Base-by-base conservation (phyloP, 2,113 vertebrate genomes). In the Sakesphorus luctuosus region DNA sequence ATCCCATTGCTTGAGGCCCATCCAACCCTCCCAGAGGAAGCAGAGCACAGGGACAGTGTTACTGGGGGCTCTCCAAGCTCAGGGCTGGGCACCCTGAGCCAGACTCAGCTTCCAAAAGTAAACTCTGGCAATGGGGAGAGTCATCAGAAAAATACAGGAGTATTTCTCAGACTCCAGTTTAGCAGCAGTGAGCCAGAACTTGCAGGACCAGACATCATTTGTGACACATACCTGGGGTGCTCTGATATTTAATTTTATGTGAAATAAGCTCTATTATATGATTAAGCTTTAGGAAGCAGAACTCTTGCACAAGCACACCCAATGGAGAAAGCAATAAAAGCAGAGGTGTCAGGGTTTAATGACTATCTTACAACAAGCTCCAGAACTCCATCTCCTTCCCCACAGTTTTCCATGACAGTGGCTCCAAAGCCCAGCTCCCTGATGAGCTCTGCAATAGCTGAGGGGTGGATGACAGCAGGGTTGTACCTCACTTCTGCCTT, bases 401-500 rank as follows among this genome's bases (percentile, higher is more conserved):
- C 98, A 13, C 98, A 98, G 96, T 99, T 98, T 84, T 99, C 99
- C 98, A 99, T 97, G 38, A 99, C 98, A 0, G 98, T 97, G 44
- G 99, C 98, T 19, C 98, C 98, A 95, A 99, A 99, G 59, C 99
- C 99, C 81, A 99, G 98, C 36, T 99, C 99, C 90, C 94, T 98
- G 49, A 99, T 99, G 77, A 98, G 98, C 82, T 99, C 99, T 0
- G 98, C 99, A 52, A 99, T 98, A 31, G 97, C 96, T 53, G 93
- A 84, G 6, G 99, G 99, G 86, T 99, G 98, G 10, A 98, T 98
- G 82, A 99, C 44, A 36, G 98, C 97, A 59, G 99, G 97, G 76
- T 99, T 99, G 66, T 99, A 99, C 50, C 99, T 98, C 86, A 99
- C 99, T 95, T 99, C 99, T 46, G 99, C 99, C 96, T 99, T 99